These are phyloP conservation scores for Smittia sp. DNA, from an alignment of 2,888 invertebrate species.

Conservation along the genomic window DNA sequence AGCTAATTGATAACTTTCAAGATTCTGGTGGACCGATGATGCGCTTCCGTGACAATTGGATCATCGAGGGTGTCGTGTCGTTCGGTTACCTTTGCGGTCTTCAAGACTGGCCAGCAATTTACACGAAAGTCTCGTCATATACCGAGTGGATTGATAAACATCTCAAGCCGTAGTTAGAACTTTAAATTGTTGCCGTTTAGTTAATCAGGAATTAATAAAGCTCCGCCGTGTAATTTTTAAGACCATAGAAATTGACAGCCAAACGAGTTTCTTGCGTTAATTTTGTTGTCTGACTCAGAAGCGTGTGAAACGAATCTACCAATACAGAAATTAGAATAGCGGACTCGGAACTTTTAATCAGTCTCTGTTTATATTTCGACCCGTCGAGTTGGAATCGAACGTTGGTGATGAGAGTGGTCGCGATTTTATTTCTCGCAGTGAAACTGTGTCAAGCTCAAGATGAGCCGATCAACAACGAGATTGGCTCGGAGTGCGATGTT, in stretches of 20 bases:
- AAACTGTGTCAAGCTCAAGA: background rate
- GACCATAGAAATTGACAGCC: no score
- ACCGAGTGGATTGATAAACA: conserved; percentile 28
- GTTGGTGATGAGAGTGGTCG: background rate
- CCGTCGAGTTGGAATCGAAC: background rate
- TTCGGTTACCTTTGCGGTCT: conserved; percentile 39
- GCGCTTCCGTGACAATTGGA: conserved; percentile 28
- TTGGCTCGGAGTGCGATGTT: conserved; percentile 19
- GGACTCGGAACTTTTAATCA: conserved; percentile 10
- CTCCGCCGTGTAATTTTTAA: background rate
- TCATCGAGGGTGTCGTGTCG: conserved; percentile 28
- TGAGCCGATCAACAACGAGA: background rate
- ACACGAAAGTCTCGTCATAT: conserved; percentile 29
- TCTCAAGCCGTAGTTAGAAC: conserved; percentile 2
- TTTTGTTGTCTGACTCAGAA: background rate
- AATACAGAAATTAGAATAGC: background rate
- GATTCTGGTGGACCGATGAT: conserved; percentile 22
- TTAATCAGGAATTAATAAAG: conserved; percentile 9
- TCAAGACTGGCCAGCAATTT: conserved; percentile 39
- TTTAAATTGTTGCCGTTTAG: background rate
- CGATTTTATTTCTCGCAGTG: background rate
- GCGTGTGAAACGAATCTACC: background rate
- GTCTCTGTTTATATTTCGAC: background rate
- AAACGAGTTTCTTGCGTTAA: background rate
- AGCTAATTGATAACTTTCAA: background rate